Conservation (phyloP, 1,140 invertebrate genomes). For the Galendromus occidentalis region DNA sequence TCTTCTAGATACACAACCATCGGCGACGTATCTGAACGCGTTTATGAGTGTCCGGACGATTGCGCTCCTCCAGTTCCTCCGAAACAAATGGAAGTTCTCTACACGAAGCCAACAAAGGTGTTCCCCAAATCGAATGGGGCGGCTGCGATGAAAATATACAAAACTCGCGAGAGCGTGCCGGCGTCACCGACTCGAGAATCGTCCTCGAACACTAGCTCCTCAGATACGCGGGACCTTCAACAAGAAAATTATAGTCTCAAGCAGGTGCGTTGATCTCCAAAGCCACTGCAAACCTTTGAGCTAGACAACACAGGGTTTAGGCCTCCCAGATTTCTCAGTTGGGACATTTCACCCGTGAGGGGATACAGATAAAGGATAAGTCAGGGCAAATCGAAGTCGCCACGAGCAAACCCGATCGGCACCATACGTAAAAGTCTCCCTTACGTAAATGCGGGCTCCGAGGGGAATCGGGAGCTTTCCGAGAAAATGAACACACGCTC, state of each 20-base stretch:
- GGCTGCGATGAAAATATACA: neutral
- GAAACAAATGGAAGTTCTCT: conserved; percentile 6
- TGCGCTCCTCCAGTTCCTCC: neutral
- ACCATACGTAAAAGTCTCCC: too few species aligned
- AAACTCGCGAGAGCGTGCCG: conserved; percentile 1
- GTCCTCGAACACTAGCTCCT: neutral
- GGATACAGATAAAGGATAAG: too few species aligned
- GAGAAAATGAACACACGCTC: too few species aligned
- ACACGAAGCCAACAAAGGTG: conserved; percentile 3
- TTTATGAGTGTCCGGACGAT: conserved; percentile 1
- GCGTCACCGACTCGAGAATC: neutral
- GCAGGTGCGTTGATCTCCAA: neutral
- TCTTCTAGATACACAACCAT: neutral
- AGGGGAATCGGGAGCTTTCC: too few species aligned
- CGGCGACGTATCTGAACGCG: neutral
- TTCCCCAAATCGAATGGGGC: conserved; percentile 2
- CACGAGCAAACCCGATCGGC: too few species aligned
- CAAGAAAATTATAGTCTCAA: neutral
- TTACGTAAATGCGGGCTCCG: too few species aligned
- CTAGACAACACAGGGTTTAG: too few species aligned
- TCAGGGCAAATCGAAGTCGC: too few species aligned
- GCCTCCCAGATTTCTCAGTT: too few species aligned
- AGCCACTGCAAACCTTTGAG: neutral
- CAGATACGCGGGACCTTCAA: neutral
- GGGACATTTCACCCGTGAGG: too few species aligned